phyloP scores from a whole-genome alignment of 1,140 invertebrate species.

The Camponotus pennsylvanicus region DNA sequence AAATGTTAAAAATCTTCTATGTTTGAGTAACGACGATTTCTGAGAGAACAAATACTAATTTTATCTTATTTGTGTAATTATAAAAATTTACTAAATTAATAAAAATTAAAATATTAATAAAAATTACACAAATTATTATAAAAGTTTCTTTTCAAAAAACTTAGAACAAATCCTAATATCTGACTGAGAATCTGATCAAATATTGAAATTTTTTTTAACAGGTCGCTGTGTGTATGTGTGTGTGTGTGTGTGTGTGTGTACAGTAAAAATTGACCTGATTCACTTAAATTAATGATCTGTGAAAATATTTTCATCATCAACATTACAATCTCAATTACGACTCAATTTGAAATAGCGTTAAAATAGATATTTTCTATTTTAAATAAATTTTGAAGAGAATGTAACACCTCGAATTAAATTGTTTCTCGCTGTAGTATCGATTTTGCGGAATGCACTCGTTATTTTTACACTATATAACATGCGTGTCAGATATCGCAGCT shows the following conservation, averaged over 20 bases:
- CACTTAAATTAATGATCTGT: neutral
- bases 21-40: neutral
- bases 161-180: neutral
- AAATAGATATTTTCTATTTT: neutral
- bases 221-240: no score
- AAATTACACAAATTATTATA: neutral
- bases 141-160: no score
- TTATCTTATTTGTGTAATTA: neutral
- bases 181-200: neutral
- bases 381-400: neutral
- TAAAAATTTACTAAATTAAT: neutral
- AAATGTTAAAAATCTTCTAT: neutral
- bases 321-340: neutral
- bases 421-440: neutral
- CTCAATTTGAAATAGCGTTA: neutral
- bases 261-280: neutral
- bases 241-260: no score
- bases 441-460: neutral
- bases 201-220: neutral
- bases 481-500: conserved; percentile 3
- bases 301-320: neutral
- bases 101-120: no score
- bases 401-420: neutral
- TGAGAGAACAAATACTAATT: neutral
- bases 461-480: conserved; percentile 18